Percentiles rank a stretch among this genome's conserved stretches.
These are phyloP conservation scores for Calycopis cecrops DNA, from an alignment of 1,140 invertebrate genomes.

Conservation along the genomic window DNA sequence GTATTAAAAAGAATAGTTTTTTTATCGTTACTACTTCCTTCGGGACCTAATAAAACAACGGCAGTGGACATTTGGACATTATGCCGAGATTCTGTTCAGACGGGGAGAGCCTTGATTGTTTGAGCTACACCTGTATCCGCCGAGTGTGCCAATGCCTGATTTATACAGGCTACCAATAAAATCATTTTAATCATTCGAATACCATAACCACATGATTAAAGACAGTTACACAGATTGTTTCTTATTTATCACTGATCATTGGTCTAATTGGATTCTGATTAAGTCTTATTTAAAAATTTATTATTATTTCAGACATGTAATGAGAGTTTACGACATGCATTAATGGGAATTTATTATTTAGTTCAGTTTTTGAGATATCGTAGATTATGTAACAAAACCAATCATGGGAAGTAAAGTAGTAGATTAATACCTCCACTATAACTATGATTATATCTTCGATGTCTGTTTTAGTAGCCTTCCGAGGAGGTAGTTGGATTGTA, in stretches of 20 bases:
- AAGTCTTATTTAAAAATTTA: conserved; percentile 14
- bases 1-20: not conserved
- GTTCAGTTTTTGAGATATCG: too few species aligned
- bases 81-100: conserved; percentile 27
- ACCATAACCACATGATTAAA: conserved; percentile 6
- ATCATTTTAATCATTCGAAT: conserved; percentile 20
- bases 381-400: too few species aligned
- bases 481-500: too few species aligned
- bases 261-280: conserved; percentile 10
- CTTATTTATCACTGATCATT: not conserved
- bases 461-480: too few species aligned
- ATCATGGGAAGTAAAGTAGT: too few species aligned
- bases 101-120: conserved; percentile 34
- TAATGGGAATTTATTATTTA: too few species aligned
- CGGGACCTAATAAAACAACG: conserved; percentile 9
- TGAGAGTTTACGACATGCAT: not conserved
- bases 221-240: not conserved
- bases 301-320: too few species aligned
- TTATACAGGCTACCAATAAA: conserved; percentile 41
- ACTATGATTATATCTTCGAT: too few species aligned
- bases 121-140: conserved; percentile 57
- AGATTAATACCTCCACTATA: too few species aligned
- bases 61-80: conserved; percentile 25
- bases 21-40: conserved; percentile 2
- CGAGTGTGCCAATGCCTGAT: conserved; percentile 50